Evolutionary conservation across 1,140 invertebrate genomes (phyloP), one percentile per base, ranked within the genome.

Genomic region (Drosophila kepulauana): DNA sequence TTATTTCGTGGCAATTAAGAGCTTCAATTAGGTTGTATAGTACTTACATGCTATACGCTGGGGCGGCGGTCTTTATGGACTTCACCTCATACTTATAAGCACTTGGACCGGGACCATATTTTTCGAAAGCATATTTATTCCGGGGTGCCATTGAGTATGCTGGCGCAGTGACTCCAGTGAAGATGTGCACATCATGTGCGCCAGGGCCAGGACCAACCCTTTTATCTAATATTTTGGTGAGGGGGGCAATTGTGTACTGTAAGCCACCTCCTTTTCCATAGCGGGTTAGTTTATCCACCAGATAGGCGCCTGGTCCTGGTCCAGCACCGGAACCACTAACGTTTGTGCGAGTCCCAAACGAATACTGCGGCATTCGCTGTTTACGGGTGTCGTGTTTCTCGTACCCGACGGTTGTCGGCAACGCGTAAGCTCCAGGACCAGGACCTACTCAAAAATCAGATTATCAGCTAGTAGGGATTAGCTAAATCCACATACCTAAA

Each of bases 361-460:
- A 94, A 87, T 93, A 95, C 91, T 94, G 93, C 0, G 95, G 95
- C 84, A 93, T 93, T 13, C 95, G 93, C 74, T 94, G 93, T 13
- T 94, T 94, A 2, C 93, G 93, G 5, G 91, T 91, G 86, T 95
- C 95, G 87, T 95, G 95, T 25, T 92, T 76, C 0, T 93, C 79
- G 85, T 93, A 95, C 8, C 95, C 95, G 6, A 94, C 93, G 13
- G 93, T 93, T 13, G 94, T 90, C 0, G 95, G 95, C 69, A 95
- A 90, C 68, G 81, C 78, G 79, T 95, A 95, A 10, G 94, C 94
- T 45, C 94, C 95, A 5, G 95, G 95, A 30, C 95, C 95, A 52
- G 95, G 95, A 11, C 95, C 95, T 94, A 13, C 4, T 1, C 10
- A 5, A 5, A 51, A 5, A 54, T 2, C 5, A 7, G n/a, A 3